Percentiles rank a stretch among this genome's conserved stretches.
phyloP scores from a whole-genome alignment of 2,797 vertebrate species.

The Nyctalus aviator region DNA sequence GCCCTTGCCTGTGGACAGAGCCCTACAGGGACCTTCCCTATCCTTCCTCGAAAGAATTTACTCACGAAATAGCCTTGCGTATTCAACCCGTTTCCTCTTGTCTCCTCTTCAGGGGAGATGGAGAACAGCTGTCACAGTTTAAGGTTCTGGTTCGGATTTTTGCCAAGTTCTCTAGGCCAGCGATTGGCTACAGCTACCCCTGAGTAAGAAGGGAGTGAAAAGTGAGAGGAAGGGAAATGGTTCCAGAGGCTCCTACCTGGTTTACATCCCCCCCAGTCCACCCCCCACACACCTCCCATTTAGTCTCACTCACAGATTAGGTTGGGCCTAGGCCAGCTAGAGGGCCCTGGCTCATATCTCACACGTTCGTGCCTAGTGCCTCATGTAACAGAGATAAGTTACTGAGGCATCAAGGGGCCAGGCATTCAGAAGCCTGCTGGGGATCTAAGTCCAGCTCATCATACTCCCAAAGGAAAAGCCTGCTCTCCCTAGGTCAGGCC shows the following conservation, averaged over 20 bases:
- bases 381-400: slow-evolving; percentile 72
- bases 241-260: slow-evolving; percentile 54
- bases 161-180: background rate
- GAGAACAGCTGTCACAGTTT: slow-evolving; percentile 62
- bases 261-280: background rate
- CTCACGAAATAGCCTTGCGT: slow-evolving; percentile 66
- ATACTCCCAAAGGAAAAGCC: slow-evolving; percentile 57
- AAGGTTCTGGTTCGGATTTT: slow-evolving; percentile 53
- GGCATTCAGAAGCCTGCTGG: slow-evolving; percentile 52
- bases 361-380: background rate
- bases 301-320: slow-evolving; percentile 51
- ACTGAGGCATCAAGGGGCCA: slow-evolving; percentile 64
- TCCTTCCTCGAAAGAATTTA: slow-evolving; percentile 69
- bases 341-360: slow-evolving; percentile 69
- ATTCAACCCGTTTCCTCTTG: slow-evolving; percentile 52
- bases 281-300: background rate
- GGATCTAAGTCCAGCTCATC: slow-evolving; percentile 51
- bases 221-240: slow-evolving; percentile 49
- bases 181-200: slow-evolving; percentile 4
- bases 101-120: slow-evolving; percentile 64
- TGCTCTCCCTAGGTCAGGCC: background rate
- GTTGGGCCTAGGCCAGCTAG: slow-evolving; percentile 55
- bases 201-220: slow-evolving; percentile 59
- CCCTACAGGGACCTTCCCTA: slow-evolving; percentile 45
- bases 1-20: slow-evolving; percentile 17